Evolutionary conservation across 2,113 vertebrate species (phyloP), one percentile per base, ranked within the genome.

Genomic region (Clarias gariepinus): DNA sequence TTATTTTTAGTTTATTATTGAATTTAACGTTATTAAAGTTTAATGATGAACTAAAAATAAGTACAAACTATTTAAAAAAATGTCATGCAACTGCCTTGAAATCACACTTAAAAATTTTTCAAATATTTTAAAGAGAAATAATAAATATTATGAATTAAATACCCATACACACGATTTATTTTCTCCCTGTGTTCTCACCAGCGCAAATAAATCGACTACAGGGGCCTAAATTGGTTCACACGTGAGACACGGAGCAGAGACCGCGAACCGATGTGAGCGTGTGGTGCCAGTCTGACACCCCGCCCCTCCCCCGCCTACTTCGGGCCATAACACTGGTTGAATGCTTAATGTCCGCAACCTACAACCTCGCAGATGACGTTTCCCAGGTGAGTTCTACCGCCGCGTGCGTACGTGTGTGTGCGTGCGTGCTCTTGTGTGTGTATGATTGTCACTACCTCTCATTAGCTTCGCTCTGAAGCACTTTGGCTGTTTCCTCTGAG

Each of bases 401-500:
- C n/a, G 15, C 10, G 10, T 21, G 55, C 3, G 12, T 3, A 23
- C 18, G 52, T 30, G 76, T 57, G 76, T 30, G 53, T 57, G 77
- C 18, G 30, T 63, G 33, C 25, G 58, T 81, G 78, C 33, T 36
- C 33, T 36, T 3, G 55, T 16, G 60, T 66, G 81, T 52, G n/a
- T 4, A 0, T 3, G 18, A 3, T 21, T 36, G 30, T 71, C 68
- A 74, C 33, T 41, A 64, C 71, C 36, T 33, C 84, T 85, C 84
- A 78, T 85, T 85, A 77, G 73, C 11, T 47, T 47, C 7, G 60
- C 71, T 15, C 41, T 47, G 66, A 66, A 64, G 21, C 15, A 41
- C 30, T 60, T 77, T n/a, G 30, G 58, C 83, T 28, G 71, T 36
- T 47, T 85, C 47, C 60, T 69, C 82, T 25, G 60, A 71, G 64